Evolutionary conservation across 2,888 invertebrate species (phyloP).

Genomic region (Scaptomyza reducta): DNA sequence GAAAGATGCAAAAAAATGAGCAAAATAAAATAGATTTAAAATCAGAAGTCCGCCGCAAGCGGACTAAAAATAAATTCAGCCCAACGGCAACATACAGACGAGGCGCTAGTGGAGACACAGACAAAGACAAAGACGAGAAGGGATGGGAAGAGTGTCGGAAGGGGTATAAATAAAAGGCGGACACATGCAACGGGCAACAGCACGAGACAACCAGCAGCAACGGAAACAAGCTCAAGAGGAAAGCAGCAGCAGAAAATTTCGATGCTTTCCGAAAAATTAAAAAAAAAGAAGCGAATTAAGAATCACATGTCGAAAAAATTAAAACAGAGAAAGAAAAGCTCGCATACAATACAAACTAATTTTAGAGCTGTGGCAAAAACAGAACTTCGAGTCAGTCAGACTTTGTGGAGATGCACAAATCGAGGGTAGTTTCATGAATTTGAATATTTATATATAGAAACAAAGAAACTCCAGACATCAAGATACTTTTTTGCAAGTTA

Average conservation of each 20-base stretch:
- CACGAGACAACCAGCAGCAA: constrained; percentile 56
- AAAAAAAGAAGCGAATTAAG: constrained; percentile 50
- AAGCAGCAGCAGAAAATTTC: constrained; percentile 29
- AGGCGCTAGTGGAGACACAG: constrained; percentile 38
- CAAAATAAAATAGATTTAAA: constrained; percentile 45
- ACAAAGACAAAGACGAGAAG: constrained; percentile 18
- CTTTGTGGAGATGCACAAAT: constrained; percentile 24
- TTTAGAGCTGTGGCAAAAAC: constrained; percentile 67
- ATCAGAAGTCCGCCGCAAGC: constrained; percentile 63
- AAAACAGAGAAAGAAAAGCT: constrained; percentile 37
- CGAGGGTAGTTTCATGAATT: constrained; percentile 24
- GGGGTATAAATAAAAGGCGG: constrained; percentile 27
- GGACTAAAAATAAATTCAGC: constrained; percentile 72
- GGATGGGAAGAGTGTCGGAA: neutral
- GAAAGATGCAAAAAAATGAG: constrained; percentile 46
- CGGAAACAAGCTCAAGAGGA: constrained; percentile 34
- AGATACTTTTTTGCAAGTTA: no score
- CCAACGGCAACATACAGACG: constrained; percentile 45
- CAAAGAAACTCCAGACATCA: no score
- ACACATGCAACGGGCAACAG: constrained; percentile 53
- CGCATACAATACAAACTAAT: constrained; percentile 75
- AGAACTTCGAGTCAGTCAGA: constrained; percentile 57
- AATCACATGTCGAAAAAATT: constrained; percentile 63
- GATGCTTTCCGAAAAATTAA: constrained; percentile 59
- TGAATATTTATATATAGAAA: no score